Evolutionary conservation across 2,888 invertebrate genomes (phyloP).

Genomic region (Mechanitis mazaeus): DNA sequence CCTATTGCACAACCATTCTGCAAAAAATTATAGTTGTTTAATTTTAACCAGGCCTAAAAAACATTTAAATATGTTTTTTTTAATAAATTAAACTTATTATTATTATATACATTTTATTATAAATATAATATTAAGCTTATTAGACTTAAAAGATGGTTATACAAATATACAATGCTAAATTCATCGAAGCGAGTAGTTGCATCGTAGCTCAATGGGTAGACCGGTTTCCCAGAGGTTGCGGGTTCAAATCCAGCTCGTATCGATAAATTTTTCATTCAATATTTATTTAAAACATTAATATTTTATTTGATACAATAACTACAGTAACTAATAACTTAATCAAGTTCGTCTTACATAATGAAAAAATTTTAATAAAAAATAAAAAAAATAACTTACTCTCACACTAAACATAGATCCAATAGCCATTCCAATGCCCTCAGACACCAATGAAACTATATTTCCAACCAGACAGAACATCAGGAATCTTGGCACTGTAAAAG

Average conservation of each 20-base stretch:
- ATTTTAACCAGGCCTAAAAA: background rate
- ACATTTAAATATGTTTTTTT: background rate
- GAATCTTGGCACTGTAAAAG: constrained; percentile 80
- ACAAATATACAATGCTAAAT: background rate
- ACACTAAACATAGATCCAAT: constrained; percentile 83
- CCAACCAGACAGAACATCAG: constrained; percentile 80
- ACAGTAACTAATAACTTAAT: background rate
- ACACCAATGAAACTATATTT: constrained; percentile 82
- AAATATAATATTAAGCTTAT: no score
- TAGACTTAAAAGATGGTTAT: no score
- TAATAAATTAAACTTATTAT: no score
- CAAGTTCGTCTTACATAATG: background rate
- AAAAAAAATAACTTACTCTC: constrained; percentile 65
- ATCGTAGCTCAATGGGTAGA: no score
- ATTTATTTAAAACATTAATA: no score
- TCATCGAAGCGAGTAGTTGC: background rate
- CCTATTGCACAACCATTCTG: constrained; percentile 83
- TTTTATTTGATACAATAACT: no score
- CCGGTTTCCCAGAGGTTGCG: no score
- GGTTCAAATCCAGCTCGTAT: no score
- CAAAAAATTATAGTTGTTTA: constrained; percentile 32
- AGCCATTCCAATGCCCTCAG: constrained; percentile 86
- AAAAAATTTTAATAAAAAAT: constrained; percentile 1
- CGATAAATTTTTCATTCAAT: no score
- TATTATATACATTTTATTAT: no score